Percentiles rank a stretch among this genome's conserved stretches.
phyloP scores from a whole-genome alignment of 2,888 invertebrate species.

The Salpingus planirostris region DNA sequence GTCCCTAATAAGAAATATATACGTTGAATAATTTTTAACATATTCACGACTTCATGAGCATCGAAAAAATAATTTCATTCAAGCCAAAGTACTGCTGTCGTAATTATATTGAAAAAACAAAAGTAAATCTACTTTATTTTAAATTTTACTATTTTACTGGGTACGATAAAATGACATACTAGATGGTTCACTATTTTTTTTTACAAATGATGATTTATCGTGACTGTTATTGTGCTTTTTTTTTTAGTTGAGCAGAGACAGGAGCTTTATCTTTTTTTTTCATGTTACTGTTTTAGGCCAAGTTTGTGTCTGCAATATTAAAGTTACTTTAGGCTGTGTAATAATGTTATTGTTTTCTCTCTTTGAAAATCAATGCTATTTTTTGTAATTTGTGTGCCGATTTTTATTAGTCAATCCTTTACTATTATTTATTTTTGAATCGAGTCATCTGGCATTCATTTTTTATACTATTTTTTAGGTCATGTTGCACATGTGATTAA shows the following conservation, averaged over 20 bases:
- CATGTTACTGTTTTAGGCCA: too few relatives aligned
- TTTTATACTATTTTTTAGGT: conserved; percentile 32
- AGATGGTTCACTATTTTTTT: conserved; percentile 9
- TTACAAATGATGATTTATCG: conserved; percentile 1
- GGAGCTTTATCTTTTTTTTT: too few relatives aligned
- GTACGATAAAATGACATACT: conserved; percentile 8
- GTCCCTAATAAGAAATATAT: background rate
- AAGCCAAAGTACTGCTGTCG: conserved; percentile 15
- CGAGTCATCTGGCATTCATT: conserved; percentile 35
- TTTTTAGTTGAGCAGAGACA: conserved; percentile 3
- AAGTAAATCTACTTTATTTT: too few relatives aligned
- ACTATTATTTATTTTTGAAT: too few relatives aligned
- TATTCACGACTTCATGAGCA: conserved; percentile 4
- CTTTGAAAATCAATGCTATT: too few relatives aligned
- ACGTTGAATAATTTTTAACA: conserved; percentile 1
- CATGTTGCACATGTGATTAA: conserved; percentile 48
- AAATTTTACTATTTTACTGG: conserved; percentile 2
- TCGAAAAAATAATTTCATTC: conserved; percentile 11
- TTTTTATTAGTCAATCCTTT: too few relatives aligned
- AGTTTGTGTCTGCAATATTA: conserved; percentile 17
- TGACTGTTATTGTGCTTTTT: conserved; percentile 2
- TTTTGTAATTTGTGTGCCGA: too few relatives aligned
- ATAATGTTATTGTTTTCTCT: conserved; percentile 13
- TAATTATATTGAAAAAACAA: too few relatives aligned
- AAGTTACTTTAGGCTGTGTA: conserved; percentile 32